Percentiles rank a stretch among this genome's conserved stretches.
phyloP scores from a whole-genome alignment of 2,797 vertebrate species.

The Podarcis lilfordi region DNA sequence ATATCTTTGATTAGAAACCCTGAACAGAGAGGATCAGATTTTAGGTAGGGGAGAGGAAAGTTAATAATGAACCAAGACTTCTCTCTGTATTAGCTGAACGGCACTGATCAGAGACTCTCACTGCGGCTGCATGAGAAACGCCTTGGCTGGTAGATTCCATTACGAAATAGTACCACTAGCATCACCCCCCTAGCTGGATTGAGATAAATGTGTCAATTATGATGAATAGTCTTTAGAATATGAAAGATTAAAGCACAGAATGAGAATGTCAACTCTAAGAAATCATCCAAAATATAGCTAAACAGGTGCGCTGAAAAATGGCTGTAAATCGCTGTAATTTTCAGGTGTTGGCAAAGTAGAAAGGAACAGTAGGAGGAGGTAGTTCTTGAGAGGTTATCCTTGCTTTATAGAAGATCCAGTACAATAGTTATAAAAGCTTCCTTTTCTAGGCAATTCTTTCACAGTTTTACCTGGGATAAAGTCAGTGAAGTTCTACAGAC shows the following conservation, averaged over 20 bases:
- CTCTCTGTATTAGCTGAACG: not conserved
- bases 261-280: constrained; percentile 52
- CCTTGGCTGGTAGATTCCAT: not conserved
- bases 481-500: not conserved
- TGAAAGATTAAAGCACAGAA: constrained; percentile 40
- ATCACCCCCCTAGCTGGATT: not conserved
- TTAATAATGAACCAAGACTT: not conserved
- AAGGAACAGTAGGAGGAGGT: not conserved
- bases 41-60: not conserved
- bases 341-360: constrained; percentile 6
- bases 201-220: not conserved
- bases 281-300: constrained; percentile 39
- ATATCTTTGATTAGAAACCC: not conserved
- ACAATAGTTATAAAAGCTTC: not conserved
- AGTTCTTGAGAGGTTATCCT: not conserved
- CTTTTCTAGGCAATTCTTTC: not conserved
- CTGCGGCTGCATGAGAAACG: not conserved
- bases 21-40: not conserved
- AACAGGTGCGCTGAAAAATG: not conserved
- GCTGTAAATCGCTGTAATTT: constrained; percentile 23
- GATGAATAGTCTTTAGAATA: not conserved
- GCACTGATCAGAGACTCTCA: not conserved
- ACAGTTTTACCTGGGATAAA: not conserved
- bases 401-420: not conserved
- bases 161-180: not conserved